phyloP scores from a whole-genome alignment of 2,797 vertebrate genomes.

The Pipistrellus pipistrellus region DNA sequence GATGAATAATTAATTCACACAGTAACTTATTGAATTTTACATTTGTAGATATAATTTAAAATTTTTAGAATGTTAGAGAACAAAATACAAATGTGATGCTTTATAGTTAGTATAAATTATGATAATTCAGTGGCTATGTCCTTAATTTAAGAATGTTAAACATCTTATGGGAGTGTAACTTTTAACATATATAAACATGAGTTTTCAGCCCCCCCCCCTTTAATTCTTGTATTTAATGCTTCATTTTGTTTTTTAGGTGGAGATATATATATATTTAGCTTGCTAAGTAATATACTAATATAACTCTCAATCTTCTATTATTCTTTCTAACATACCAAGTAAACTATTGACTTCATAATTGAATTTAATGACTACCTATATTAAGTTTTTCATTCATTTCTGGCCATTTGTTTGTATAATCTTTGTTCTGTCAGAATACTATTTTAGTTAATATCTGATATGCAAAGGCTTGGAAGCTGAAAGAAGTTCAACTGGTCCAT shows the following conservation, averaged over 20 bases:
- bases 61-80: background rate
- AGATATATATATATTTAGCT: background rate
- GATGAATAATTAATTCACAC: background rate
- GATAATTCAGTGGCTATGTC: background rate
- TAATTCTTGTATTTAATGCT: slow-evolving; percentile 28
- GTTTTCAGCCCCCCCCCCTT: slow-evolving; percentile 20
- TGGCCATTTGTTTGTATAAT: slow-evolving; percentile 62
- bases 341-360: slow-evolving; percentile 65
- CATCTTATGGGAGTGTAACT: slow-evolving; percentile 7
- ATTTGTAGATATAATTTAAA: background rate
- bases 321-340: slow-evolving; percentile 49
- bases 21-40: slow-evolving; percentile 15
- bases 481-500: background rate
- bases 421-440: slow-evolving; percentile 28
- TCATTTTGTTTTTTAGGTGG: background rate
- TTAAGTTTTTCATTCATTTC: slow-evolving; percentile 63
- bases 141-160: slow-evolving; percentile 50
- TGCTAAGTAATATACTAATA: background rate
- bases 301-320: background rate
- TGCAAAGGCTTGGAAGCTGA: slow-evolving; percentile 47
- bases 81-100: slow-evolving; percentile 19
- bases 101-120: background rate
- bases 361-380: slow-evolving; percentile 40
- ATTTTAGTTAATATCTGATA: slow-evolving; percentile 60
- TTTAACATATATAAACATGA: background rate